phyloP scores from a whole-genome alignment of 2,113 vertebrate genomes.

The Coregonus clupeaformis region DNA sequence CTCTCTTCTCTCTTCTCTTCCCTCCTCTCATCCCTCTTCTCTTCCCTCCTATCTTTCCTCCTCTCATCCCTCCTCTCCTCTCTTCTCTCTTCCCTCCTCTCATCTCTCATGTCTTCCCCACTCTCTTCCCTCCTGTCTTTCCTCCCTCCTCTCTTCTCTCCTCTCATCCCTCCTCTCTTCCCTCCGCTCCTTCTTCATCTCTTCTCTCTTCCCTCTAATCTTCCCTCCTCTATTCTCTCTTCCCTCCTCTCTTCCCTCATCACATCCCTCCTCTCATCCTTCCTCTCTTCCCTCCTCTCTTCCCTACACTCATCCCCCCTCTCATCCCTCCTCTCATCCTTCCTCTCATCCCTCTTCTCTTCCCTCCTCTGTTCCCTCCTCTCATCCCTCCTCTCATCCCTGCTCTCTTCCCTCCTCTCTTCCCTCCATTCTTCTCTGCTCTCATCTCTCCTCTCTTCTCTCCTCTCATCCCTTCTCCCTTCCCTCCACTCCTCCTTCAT shows the following conservation, averaged over 20 bases:
- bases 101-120: too few relatives aligned
- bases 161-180: background rate
- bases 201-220: constrained; percentile 1
- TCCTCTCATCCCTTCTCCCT: background rate
- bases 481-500: background rate
- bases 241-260: constrained; percentile 5
- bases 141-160: constrained; percentile 2
- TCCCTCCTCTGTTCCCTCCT: too few relatives aligned
- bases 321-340: constrained; percentile 1
- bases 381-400: background rate
- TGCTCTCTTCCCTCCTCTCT: constrained; percentile 1
- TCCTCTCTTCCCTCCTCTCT: background rate
- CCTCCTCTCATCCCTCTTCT: background rate
- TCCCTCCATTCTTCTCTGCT: too few relatives aligned
- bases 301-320: too few relatives aligned
- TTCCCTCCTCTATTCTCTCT: background rate
- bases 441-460: background rate
- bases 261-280: background rate
- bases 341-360: background rate
- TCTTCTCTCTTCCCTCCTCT: background rate
- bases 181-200: too few relatives aligned
- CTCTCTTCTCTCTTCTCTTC: too few relatives aligned
- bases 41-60: constrained; percentile 1
- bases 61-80: background rate
- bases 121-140: background rate